phyloP scores from a whole-genome alignment of 2,113 vertebrate genomes.

The Anthoscopus minutus region DNA sequence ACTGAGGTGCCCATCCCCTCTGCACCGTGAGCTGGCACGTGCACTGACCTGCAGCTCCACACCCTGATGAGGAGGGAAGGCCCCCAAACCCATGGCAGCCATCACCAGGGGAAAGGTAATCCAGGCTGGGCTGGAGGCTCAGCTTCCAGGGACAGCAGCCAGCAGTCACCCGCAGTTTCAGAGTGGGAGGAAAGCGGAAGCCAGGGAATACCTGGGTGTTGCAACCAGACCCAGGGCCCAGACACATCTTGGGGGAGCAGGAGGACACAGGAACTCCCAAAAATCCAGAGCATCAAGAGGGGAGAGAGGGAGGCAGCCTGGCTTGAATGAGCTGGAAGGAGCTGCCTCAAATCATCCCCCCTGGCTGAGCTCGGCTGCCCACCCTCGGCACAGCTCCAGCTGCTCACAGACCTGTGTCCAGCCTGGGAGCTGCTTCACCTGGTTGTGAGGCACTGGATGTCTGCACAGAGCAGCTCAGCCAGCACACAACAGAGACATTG shows the following conservation, averaged over 20 bases:
- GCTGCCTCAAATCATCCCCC: not conserved
- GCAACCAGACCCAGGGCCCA: not conserved
- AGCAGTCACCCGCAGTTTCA: not conserved
- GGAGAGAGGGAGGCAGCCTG: accelerated
- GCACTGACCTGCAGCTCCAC: not conserved
- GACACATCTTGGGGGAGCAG: accelerated
- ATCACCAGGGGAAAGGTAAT: accelerated
- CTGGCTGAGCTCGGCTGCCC: accelerated
- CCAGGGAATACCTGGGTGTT: not conserved
- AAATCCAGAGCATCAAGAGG: accelerated
- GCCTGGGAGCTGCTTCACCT: not conserved
- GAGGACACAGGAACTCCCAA: not conserved
- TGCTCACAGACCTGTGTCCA: not conserved
- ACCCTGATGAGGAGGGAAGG: accelerated
- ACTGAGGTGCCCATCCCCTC: accelerated
- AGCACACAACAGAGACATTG: not conserved
- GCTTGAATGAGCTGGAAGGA: not conserved
- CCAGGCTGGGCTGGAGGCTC: not conserved
- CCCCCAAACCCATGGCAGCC: not conserved
- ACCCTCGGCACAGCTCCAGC: accelerated
- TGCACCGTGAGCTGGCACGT: accelerated
- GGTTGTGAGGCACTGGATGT: accelerated
- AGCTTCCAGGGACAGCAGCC: not conserved
- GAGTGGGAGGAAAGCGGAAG: constrained; percentile 6
- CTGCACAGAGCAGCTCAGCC: not conserved